Evolutionary conservation across 2,113 vertebrate genomes (phyloP), one percentile per base, ranked within the genome.

Genomic region (Pavo muticus): DNA sequence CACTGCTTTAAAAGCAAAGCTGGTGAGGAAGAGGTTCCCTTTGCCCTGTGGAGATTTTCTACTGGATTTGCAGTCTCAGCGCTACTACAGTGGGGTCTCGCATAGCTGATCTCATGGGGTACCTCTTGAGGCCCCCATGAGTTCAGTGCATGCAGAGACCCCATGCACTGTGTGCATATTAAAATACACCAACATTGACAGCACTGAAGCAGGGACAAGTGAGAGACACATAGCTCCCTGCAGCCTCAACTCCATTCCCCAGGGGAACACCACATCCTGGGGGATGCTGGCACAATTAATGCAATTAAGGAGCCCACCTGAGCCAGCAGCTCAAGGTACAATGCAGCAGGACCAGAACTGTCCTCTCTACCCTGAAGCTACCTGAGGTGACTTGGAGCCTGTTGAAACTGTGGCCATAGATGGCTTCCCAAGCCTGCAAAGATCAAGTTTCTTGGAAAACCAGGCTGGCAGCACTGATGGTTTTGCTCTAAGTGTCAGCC

Each of bases 281-380:
- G 65, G 94, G 83, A 87, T 79, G 85, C 79, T 91, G 84, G 63
- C 83, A 3, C 37, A 86, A 54, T 77, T 92, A 88, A 90, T 74
- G 47, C 91, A 96, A 37, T 91, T 94, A 91, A 96, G 82, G 82
- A 95, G 88, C 85, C 93, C 77, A 93, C 88, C 60, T 93, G 85
- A 82, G 65, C 6, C 0, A 87, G 77, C 63, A 87, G 77, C 59
- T 61, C 52, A 47, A 47, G 56, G 85, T 87, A 82, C 37, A 64
- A 64, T 81, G 85, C 90, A 93, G 88, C 67, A 67, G 48, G 10
- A 50, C 54, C 70, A 47, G 45, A 72, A 71, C 63, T 79, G 57
- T 88, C 15, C 29, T 80, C 80, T 72, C 59, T 64, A 52, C 10
- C 12, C 16, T 1, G 45, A 72, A 91, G 71, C 47, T 44, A 82